Evolutionary conservation across 2,113 vertebrate species (phyloP).

Genomic region (Thryonomys swinderianus): DNA sequence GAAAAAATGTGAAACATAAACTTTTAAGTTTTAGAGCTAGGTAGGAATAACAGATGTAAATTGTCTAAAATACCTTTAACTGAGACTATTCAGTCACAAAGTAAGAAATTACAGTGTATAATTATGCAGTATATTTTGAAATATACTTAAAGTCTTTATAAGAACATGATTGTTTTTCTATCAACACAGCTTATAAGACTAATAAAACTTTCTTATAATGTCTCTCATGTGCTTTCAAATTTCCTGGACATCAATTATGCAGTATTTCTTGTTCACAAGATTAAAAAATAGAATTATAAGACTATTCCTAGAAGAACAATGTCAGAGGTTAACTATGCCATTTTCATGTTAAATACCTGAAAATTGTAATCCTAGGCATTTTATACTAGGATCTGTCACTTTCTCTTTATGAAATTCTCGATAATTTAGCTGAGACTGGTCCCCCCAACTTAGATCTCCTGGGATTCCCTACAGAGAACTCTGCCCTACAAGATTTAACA

Average conservation of each 20-base stretch:
- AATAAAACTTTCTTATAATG: conserved; percentile 14
- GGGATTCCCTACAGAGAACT: neutral
- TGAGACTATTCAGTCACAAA: neutral
- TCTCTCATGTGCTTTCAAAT: neutral
- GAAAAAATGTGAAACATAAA: neutral
- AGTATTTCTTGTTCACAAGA: neutral
- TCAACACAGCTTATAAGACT: neutral
- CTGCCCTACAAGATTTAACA: neutral
- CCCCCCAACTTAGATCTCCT: neutral
- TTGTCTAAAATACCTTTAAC: neutral
- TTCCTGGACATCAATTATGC: neutral
- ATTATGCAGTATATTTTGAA: neutral
- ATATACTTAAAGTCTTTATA: neutral
- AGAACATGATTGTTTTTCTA: conserved; percentile 8
- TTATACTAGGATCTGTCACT: neutral
- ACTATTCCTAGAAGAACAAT: neutral
- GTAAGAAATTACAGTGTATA: neutral
- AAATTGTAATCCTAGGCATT: neutral
- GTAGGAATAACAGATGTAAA: neutral
- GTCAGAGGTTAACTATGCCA: neutral
- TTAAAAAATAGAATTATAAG: neutral
- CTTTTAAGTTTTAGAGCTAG: neutral
- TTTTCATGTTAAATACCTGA: neutral
- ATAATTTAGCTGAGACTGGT: neutral
- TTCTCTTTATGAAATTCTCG: neutral